Percentiles rank a stretch among this genome's conserved stretches.
phyloP scores from a whole-genome alignment of 2,888 invertebrate genomes.

The Dryobotodes eremita region DNA sequence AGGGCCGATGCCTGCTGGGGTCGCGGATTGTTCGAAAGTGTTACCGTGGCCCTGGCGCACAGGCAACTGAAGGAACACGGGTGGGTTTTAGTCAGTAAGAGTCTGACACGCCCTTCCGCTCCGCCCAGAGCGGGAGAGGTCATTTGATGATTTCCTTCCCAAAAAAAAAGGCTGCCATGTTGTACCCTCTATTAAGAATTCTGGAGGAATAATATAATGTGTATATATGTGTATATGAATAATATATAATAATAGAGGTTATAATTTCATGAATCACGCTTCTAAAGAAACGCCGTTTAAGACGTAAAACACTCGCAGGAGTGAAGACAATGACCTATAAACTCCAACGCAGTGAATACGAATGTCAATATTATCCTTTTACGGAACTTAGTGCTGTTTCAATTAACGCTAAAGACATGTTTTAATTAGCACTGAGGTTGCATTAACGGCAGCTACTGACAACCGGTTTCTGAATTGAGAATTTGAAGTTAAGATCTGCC shows the following conservation, averaged over 20 bases:
- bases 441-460: background rate
- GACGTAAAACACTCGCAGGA: background rate
- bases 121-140: too few species aligned
- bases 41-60: too few species aligned
- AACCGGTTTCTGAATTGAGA: too few species aligned
- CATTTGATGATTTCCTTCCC: too few species aligned
- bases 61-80: too few species aligned
- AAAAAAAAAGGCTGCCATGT: background rate
- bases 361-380: slow-evolving; percentile 26
- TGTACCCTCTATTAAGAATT: background rate
- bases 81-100: too few species aligned
- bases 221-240: too few species aligned
- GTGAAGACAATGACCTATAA: background rate
- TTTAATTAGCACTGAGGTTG: slow-evolving; percentile 24
- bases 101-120: too few species aligned
- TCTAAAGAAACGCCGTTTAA: background rate
- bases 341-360: background rate
- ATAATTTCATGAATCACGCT: background rate
- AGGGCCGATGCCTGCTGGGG: too few species aligned
- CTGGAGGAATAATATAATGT: too few species aligned
- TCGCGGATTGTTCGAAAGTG: too few species aligned
- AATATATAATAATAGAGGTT: background rate
- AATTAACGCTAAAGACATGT: slow-evolving; percentile 30
- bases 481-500: background rate
- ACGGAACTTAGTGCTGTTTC: slow-evolving; percentile 2